Conservation (phyloP, 2,888 invertebrate genomes). For the Lottia gigantea region DNA sequence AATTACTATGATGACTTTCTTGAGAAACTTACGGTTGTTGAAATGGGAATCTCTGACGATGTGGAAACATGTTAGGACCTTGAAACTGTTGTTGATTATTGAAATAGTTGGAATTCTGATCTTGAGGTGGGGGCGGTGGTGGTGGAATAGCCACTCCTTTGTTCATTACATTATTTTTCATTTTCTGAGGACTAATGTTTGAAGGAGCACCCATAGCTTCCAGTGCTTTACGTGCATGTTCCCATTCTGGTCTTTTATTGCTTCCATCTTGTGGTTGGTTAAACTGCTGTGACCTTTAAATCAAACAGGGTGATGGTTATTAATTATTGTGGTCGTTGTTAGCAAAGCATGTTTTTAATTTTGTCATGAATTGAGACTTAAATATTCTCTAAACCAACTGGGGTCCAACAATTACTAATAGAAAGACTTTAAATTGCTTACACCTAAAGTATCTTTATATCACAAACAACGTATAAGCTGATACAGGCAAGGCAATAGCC, state of each 20-base stretch:
- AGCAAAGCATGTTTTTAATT: too few relatives aligned
- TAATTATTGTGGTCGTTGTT: too few relatives aligned
- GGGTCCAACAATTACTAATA: too few relatives aligned
- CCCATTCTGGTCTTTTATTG: constrained; percentile 48
- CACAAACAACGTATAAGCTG: too few relatives aligned
- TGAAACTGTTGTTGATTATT: constrained; percentile 30
- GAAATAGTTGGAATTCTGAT: constrained; percentile 16
- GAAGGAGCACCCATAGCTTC: constrained; percentile 42
- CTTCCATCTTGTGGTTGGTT: constrained; percentile 29
- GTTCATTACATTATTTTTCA: constrained; percentile 21
- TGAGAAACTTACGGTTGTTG: constrained; percentile 25
- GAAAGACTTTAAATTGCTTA: too few relatives aligned
- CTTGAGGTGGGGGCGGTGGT: constrained; percentile 24
- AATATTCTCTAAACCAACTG: too few relatives aligned
- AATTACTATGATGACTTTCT: too few relatives aligned
- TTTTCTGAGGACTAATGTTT: constrained; percentile 31
- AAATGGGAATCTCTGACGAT: constrained; percentile 27
- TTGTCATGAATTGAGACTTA: too few relatives aligned
- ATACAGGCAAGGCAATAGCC: too few relatives aligned
- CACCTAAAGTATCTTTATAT: too few relatives aligned
- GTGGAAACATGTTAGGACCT: constrained; percentile 34
- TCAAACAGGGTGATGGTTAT: constrained; percentile 11
- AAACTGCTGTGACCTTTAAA: constrained; percentile 19
- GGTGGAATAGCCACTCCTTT: constrained; percentile 21
- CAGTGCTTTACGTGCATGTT: constrained; percentile 56